Percentiles rank a stretch among this genome's conserved stretches.
These are phyloP conservation scores for Hyperopisus bebe DNA, from an alignment of 2,113 vertebrate species.

Conservation along the genomic window DNA sequence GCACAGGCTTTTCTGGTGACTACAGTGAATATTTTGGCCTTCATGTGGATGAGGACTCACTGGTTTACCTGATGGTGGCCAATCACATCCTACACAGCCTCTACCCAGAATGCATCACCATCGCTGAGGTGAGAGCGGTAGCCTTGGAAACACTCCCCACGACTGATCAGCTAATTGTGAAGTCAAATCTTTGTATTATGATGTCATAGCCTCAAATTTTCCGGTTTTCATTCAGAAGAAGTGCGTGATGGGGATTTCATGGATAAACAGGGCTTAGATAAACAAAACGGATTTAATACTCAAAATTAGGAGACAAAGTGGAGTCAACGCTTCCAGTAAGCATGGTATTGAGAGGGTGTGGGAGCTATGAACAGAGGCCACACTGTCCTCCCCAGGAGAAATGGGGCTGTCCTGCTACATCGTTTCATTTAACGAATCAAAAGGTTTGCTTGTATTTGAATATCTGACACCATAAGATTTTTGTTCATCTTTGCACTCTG, in stretches of 20 bases:
- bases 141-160: neutral
- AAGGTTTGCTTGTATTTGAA: neutral
- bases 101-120: conserved; percentile 83
- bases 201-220: neutral
- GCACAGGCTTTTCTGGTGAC: conserved; percentile 77
- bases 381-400: neutral
- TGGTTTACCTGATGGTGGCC: conserved; percentile 87
- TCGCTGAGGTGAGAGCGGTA: conserved; percentile 79
- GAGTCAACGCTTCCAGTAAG: neutral
- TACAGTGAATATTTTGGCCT: conserved; percentile 96
- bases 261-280: neutral
- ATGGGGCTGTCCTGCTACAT: neutral
- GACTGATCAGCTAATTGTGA: neutral
- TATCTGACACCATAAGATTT: neutral
- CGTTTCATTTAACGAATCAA: neutral
- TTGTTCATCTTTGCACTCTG: neutral
- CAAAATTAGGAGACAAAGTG: neutral
- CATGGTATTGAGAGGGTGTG: neutral
- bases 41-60: conserved; percentile 90
- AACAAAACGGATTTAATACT: neutral
- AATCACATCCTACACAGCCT: conserved; percentile 83
- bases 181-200: neutral
- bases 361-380: neutral
- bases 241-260: neutral
- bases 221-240: neutral